phyloP scores from a whole-genome alignment of 2,113 vertebrate genomes.

The Procapra przewalskii region DNA sequence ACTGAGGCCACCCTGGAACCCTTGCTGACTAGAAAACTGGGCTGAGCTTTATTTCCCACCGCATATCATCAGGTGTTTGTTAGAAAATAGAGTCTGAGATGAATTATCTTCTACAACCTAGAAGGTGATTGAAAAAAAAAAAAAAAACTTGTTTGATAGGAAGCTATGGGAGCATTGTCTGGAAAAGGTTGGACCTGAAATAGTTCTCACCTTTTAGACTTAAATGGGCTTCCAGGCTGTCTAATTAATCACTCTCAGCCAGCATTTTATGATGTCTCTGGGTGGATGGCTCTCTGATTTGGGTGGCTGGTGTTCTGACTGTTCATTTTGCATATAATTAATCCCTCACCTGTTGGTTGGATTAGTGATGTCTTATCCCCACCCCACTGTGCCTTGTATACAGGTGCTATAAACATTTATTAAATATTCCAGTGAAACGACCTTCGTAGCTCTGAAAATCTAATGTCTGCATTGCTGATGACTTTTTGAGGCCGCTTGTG shows the following conservation, averaged over 20 bases:
- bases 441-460: not conserved
- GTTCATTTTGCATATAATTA: not conserved
- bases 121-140: not conserved
- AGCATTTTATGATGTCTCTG: not conserved
- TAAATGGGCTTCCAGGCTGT: not conserved
- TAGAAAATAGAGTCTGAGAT: not conserved
- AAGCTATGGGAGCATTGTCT: not conserved
- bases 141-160: not conserved
- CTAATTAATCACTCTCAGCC: not conserved
- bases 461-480: not conserved
- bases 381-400: not conserved
- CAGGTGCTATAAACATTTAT: constrained; percentile 28
- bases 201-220: not conserved
- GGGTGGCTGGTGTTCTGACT: not conserved
- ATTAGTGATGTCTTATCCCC: not conserved
- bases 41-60: not conserved
- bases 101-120: not conserved
- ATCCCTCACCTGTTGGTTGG: not conserved
- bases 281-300: not conserved
- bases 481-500: not conserved
- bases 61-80: not conserved
- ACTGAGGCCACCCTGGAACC: not conserved
- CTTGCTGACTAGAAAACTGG: not conserved
- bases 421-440: not conserved
- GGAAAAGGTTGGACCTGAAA: not conserved